phyloP scores from a whole-genome alignment of 2,113 vertebrate species.

The Turdus rufiventris region DNA sequence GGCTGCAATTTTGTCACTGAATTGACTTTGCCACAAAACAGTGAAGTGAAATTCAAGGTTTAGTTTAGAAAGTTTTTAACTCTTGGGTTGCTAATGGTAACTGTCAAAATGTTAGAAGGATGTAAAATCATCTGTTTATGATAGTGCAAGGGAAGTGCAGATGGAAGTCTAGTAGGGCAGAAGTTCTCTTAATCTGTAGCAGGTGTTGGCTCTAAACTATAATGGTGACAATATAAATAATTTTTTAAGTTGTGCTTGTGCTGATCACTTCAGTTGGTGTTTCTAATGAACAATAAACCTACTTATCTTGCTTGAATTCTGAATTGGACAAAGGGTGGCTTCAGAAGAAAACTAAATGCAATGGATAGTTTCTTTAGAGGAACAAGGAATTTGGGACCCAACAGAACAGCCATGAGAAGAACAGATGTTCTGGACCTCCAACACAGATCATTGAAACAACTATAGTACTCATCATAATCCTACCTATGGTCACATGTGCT shows the following conservation, averaged over 20 bases:
- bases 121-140: neutral
- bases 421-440: neutral
- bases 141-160: neutral
- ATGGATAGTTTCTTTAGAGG: neutral
- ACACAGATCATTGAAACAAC: neutral
- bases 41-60: neutral
- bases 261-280: neutral
- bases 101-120: neutral
- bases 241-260: neutral
- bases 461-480: neutral
- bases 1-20: neutral
- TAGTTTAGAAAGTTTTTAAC: neutral
- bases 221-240: neutral
- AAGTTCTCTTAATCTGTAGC: neutral
- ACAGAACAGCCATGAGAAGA: rapidly evolving
- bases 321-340: neutral
- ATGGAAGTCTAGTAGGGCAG: neutral
- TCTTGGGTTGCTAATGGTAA: neutral
- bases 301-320: neutral
- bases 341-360: neutral
- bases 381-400: neutral
- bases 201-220: neutral
- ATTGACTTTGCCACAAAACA: neutral
- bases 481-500: neutral
- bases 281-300: neutral